A percentile compares a stretch with the other conserved stretches of the same genome.
Evolutionary conservation across 1,140 invertebrate genomes (phyloP).

Genomic region (Aphis gossypii): DNA sequence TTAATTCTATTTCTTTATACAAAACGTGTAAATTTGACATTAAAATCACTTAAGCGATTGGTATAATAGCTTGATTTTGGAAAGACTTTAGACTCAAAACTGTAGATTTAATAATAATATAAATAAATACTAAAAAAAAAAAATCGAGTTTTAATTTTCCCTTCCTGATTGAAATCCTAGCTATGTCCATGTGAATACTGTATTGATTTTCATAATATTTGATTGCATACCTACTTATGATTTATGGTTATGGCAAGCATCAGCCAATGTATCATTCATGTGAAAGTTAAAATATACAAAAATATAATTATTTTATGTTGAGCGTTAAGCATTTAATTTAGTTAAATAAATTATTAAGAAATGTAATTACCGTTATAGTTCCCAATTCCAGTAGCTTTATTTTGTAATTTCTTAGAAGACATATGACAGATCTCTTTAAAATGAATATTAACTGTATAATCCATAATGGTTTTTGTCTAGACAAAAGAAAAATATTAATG

Average conservation of each 20-base stretch:
- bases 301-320: background rate
- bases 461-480: slow-evolving; percentile 37
- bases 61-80: no score
- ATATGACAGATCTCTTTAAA: slow-evolving; percentile 23
- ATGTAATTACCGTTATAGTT: slow-evolving; percentile 15
- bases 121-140: no score
- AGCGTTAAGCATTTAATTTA: background rate
- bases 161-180: no score
- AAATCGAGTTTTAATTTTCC: no score
- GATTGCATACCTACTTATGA: background rate
- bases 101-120: no score
- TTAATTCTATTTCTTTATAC: no score
- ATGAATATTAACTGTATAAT: slow-evolving; percentile 41
- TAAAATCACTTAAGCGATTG: no score
- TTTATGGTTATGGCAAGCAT: background rate
- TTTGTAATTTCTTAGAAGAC: slow-evolving; percentile 39
- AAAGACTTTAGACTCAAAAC: no score
- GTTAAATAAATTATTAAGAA: background rate
- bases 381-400: slow-evolving; percentile 20
- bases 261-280: background rate
- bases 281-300: background rate
- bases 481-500: background rate
- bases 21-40: no score
- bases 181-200: background rate
- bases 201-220: background rate